Base-by-base conservation (phyloP, 2,888 invertebrate species). In the Ectemnius lituratus region DNA sequence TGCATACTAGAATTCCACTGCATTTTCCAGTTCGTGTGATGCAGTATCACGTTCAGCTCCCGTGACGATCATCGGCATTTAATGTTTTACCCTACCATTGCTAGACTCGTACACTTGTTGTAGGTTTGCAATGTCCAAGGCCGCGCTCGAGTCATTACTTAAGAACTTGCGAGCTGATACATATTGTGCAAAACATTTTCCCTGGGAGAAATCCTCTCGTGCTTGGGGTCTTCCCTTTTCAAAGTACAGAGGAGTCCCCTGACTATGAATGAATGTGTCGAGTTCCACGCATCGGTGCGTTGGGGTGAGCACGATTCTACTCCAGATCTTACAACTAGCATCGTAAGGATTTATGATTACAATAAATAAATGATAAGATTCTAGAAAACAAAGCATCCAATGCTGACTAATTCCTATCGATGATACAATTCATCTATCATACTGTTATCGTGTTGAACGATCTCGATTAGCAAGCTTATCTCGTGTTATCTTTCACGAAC, bases 221-320 rank as follows among this genome's bases (percentile, higher is more conserved):
- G 20, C 58, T 49, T 60, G 27, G 59, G 27, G 16, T 46, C 68
- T 14, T 70, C 20, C 28, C 27, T 64, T 28, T 45, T 16, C n/a
- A 11, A 52, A 16, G 16, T 37, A 11, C 37, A 37, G 5, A 37
- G 37, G 37, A 37, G 37, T 37, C 37, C 23, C 57, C 45, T 56
- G 45, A 18, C n/a, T 8, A 56, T 68, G 67, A 68, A 61, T 62
- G 67, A 62, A 61, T 16, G 61, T 13, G 18, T n/a, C 18, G 37
- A 56, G 8, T 8, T 16, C 4, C 13, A 67, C 23, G 67, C 67
- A 62, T n/a, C 62, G 46, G 37, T 68, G 60, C 67, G 57, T 49
- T 61, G 45, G 61, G 61, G 60, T 61, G 37, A 2, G n/a, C 27
- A 5, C 6, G 60, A 14, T 11, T 60, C 14, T 46, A 37, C 8